Percentiles rank a stretch among this genome's conserved stretches.
These are phyloP conservation scores for Pammene fasciana DNA, from an alignment of 2,888 invertebrate species.

Conservation along the genomic window DNA sequence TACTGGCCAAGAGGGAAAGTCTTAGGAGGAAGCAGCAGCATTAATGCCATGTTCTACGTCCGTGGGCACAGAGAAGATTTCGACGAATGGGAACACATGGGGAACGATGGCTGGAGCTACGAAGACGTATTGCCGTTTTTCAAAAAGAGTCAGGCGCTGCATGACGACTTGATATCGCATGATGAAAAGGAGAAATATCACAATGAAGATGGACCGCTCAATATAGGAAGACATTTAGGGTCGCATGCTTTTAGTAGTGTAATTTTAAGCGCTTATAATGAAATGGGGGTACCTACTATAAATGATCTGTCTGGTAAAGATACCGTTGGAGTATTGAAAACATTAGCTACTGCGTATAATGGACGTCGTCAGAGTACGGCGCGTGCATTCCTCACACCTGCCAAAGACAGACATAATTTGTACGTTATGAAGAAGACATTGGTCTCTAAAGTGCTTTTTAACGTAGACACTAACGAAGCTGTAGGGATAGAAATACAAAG, in stretches of 20 bases:
- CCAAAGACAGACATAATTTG: constrained; percentile 51
- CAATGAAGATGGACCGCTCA: constrained; percentile 62
- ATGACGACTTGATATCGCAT: constrained; percentile 20
- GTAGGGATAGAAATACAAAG: constrained; percentile 61
- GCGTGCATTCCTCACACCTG: constrained; percentile 85
- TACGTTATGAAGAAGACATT: constrained; percentile 65
- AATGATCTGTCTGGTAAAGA: constrained; percentile 89
- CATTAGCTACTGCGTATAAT: constrained; percentile 86
- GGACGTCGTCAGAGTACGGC: constrained; percentile 89
- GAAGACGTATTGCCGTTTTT: constrained; percentile 84
- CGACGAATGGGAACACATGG: constrained; percentile 71
- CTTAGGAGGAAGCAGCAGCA: constrained; percentile 83
- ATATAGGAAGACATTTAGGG: constrained; percentile 59
- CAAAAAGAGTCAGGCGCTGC: constrained; percentile 42
- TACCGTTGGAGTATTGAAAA: constrained; percentile 89
- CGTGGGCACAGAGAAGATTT: constrained; percentile 84
- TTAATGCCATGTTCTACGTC: constrained; percentile 85
- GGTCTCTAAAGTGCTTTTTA: constrained; percentile 70
- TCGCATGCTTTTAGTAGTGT: constrained; percentile 43
- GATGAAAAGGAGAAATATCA: constrained; percentile 45
- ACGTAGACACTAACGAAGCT: constrained; percentile 60
- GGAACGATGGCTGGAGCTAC: constrained; percentile 85
- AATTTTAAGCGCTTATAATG: constrained; percentile 57
- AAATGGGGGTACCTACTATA: constrained; percentile 81
- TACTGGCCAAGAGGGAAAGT: constrained; percentile 86